Conservation (phyloP, 1,140 invertebrate species). For the Oncopodura yosiiana region DNA sequence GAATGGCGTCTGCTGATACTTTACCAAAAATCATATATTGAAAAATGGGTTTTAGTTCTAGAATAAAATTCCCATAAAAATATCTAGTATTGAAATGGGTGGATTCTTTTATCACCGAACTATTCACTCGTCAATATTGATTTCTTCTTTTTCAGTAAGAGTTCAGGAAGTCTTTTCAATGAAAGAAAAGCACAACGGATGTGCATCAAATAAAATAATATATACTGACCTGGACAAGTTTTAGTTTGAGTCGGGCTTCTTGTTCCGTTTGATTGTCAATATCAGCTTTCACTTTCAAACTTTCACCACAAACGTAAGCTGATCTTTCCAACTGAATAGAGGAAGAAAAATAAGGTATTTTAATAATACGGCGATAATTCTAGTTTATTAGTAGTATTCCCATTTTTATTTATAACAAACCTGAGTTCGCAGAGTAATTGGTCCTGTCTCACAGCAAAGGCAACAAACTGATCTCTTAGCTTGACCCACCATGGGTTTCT, state of each 20-base stretch:
- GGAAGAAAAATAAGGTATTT: too few species aligned
- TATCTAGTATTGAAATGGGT: too few species aligned
- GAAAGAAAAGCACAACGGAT: not conserved
- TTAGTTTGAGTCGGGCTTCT: conserved; percentile 57
- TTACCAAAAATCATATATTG: not conserved
- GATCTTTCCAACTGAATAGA: conserved; percentile 62
- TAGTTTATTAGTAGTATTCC: too few species aligned
- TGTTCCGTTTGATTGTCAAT: conserved; percentile 70
- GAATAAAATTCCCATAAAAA: too few species aligned
- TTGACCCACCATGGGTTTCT: conserved; percentile 63
- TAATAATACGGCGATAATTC: too few species aligned
- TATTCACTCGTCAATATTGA: not conserved
- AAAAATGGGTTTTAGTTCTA: too few species aligned
- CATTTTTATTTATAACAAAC: too few species aligned
- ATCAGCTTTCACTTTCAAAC: conserved; percentile 60
- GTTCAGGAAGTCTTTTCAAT: too few species aligned
- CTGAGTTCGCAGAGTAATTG: conserved; percentile 55
- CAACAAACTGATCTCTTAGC: conserved; percentile 61
- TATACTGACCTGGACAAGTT: conserved; percentile 55
- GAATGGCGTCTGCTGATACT: not conserved
- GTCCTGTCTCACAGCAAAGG: conserved; percentile 62
- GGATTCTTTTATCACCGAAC: too few species aligned
- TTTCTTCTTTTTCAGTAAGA: not conserved
- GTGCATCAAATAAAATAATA: not conserved
- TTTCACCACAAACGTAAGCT: conserved; percentile 72